Evolutionary conservation across 1,140 invertebrate genomes (phyloP).

Genomic region (Planococcus citri): DNA sequence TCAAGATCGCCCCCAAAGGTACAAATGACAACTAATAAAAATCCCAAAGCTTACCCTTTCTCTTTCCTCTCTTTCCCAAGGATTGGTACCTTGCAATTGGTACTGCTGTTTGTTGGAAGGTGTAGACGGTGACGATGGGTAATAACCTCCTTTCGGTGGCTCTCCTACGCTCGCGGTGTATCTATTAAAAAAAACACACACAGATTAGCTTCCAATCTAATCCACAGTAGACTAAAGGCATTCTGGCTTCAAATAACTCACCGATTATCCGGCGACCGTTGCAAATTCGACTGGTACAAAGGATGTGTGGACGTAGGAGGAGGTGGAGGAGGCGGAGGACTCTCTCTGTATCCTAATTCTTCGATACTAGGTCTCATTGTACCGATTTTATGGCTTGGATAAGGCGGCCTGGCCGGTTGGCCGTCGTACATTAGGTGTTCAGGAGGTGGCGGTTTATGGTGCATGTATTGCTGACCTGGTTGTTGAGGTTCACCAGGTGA

Average conservation of each 20-base stretch:
- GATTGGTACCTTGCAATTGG: constrained; percentile 51
- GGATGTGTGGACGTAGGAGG: constrained; percentile 59
- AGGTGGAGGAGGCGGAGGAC: constrained; percentile 52
- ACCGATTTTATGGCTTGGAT: neutral
- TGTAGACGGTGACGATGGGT: constrained; percentile 38
- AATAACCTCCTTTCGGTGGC: constrained; percentile 58
- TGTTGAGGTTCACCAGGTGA: neutral
- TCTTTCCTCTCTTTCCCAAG: constrained; percentile 78
- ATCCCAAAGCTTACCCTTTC: constrained; percentile 47
- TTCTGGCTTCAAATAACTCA: no score
- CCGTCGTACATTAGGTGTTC: neutral
- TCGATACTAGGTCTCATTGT: neutral
- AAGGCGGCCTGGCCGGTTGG: neutral
- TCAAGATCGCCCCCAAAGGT: neutral
- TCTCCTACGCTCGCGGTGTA: constrained; percentile 58
- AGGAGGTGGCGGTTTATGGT: neutral
- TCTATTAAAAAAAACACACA: constrained; percentile 28
- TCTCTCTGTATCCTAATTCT: constrained; percentile 35
- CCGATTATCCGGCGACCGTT: constrained; percentile 14
- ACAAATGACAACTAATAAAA: neutral
- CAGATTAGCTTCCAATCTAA: no score
- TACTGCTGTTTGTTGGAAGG: constrained; percentile 34
- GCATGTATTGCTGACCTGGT: neutral
- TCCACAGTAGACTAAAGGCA: no score
- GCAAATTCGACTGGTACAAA: constrained; percentile 37